Conservation (phyloP, 2,113 vertebrate genomes). For the Elephas maximus region DNA sequence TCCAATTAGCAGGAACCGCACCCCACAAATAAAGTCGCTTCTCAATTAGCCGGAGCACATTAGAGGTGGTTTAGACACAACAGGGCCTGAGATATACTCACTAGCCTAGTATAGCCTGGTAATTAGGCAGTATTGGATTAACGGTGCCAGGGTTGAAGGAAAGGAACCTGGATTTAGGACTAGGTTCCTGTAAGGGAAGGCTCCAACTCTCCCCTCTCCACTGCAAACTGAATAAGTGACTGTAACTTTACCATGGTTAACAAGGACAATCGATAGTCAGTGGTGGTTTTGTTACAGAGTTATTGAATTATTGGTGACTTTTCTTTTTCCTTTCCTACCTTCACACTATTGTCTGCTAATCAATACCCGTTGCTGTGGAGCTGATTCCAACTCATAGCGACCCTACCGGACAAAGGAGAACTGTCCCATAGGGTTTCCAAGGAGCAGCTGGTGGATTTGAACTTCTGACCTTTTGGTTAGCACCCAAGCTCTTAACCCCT, state of each 20-base stretch:
- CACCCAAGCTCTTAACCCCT: no score
- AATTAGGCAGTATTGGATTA: conserved; percentile 15
- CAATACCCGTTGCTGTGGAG: no score
- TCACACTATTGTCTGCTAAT: background rate
- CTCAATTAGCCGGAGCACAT: conserved; percentile 1
- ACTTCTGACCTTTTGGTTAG: no score
- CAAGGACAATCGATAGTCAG: background rate
- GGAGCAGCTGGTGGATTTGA: no score
- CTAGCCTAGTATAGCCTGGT: background rate
- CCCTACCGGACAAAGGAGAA: no score
- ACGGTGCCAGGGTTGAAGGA: background rate
- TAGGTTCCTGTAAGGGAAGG: background rate
- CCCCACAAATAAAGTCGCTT: conserved; percentile 36
- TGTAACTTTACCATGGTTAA: background rate
- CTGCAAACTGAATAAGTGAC: background rate
- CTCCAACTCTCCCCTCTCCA: background rate
- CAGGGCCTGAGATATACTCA: background rate
- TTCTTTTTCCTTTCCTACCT: background rate
- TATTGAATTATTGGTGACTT: background rate
- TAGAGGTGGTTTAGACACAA: background rate
- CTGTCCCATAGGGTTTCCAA: no score
- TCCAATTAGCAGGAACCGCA: background rate
- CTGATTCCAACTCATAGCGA: no score
- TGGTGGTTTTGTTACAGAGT: background rate
- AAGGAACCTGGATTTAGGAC: background rate